Conservation (phyloP, 1,140 invertebrate species). For the Gerris buenoi region DNA sequence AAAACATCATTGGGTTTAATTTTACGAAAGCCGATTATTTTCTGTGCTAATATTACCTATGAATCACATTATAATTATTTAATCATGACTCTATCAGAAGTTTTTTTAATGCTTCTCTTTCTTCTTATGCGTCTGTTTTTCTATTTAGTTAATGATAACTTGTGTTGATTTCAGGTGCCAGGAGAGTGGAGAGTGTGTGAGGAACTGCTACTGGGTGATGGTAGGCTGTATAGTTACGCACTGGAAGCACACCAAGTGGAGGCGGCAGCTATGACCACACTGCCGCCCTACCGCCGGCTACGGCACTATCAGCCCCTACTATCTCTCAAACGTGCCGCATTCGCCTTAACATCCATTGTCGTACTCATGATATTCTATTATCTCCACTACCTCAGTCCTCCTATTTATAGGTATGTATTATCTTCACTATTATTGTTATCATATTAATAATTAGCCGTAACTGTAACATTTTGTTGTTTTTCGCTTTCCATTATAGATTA, state of each 20-base stretch:
- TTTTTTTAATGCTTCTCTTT: no score
- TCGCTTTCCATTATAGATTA: no score
- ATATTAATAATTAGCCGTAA: no score
- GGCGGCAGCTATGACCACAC: constrained; percentile 32
- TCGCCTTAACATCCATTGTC: not conserved
- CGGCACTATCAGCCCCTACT: constrained; percentile 1
- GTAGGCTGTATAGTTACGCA: not conserved
- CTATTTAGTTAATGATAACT: no score
- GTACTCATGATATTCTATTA: constrained; percentile 8
- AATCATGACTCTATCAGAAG: no score
- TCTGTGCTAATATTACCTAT: no score
- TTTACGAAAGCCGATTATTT: no score
- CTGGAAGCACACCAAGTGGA: constrained; percentile 37
- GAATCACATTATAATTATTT: no score
- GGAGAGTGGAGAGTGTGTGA: not conserved
- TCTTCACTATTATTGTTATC: no score
- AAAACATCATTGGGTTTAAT: no score
- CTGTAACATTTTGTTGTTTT: no score
- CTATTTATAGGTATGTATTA: constrained; percentile 10
- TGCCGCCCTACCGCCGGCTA: constrained; percentile 29
- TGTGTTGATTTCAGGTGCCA: not conserved
- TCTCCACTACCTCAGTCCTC: constrained; percentile 10
- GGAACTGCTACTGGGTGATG: not conserved
- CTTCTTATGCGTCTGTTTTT: no score
- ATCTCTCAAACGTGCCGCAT: not conserved